Percentiles rank a stretch among this genome's conserved stretches.
Conservation (phyloP, 1,140 invertebrate species). For the Heterodera carotae region DNA sequence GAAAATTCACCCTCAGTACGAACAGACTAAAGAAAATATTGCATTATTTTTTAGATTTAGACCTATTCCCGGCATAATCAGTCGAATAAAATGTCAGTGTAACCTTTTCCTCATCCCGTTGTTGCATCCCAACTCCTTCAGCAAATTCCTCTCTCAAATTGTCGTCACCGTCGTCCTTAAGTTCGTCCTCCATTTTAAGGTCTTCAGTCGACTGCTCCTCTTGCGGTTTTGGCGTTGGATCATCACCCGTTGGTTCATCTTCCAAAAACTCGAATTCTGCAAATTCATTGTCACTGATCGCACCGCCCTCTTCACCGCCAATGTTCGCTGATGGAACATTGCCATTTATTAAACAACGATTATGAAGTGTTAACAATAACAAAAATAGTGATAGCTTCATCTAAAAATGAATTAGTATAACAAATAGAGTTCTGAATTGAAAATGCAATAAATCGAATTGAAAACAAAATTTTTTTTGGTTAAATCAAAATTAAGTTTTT, state of each 20-base stretch:
- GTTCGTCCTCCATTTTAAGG: conserved; percentile 3
- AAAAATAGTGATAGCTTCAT: not conserved
- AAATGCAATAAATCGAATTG: too few relatives aligned
- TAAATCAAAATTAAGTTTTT: too few relatives aligned
- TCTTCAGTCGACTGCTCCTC: not conserved
- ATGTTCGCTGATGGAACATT: not conserved
- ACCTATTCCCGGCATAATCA: not conserved
- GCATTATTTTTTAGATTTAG: too few relatives aligned
- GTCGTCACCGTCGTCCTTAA: not conserved
- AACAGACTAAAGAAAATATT: conserved; percentile 5
- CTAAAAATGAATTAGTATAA: not conserved
- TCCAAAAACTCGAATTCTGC: conserved; percentile 91
- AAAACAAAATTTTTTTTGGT: too few relatives aligned
- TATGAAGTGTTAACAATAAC: not conserved
- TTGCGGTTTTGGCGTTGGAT: too few relatives aligned
- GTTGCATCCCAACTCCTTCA: not conserved
- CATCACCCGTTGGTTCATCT: conserved; percentile 63
- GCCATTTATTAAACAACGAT: not conserved
- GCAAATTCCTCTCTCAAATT: conserved; percentile 7
- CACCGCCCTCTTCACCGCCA: not conserved
- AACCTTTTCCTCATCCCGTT: not conserved
- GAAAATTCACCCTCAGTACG: conserved; percentile 50
- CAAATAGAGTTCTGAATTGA: too few relatives aligned
- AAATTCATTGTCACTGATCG: conserved; percentile 85
- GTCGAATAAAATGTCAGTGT: too few relatives aligned